Evolutionary conservation across 2,113 vertebrate species (phyloP).

Genomic region (Morone saxatilis): DNA sequence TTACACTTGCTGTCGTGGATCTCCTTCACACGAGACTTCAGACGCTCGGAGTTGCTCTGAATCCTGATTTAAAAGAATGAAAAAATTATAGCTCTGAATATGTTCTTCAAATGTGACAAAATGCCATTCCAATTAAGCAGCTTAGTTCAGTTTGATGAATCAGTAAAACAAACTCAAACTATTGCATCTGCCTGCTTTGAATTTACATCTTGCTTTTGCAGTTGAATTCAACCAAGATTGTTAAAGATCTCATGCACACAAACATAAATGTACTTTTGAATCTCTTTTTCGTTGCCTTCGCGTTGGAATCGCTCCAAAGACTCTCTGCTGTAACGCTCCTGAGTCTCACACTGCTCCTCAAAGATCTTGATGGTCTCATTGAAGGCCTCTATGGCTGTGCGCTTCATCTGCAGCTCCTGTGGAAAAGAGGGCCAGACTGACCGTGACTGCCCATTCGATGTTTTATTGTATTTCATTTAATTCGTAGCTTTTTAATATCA

Average conservation of each 20-base stretch:
- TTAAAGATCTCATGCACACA: background rate
- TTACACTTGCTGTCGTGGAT: slow-evolving; percentile 95
- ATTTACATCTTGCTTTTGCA: background rate
- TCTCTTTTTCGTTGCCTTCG: slow-evolving; percentile 97
- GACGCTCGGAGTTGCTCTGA: slow-evolving; percentile 96
- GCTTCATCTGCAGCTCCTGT: slow-evolving; percentile 99
- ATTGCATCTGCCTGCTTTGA: background rate
- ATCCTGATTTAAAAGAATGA: slow-evolving; percentile 81
- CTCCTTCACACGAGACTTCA: slow-evolving; percentile 97
- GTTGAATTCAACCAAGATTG: background rate
- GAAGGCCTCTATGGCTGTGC: slow-evolving; percentile 98
- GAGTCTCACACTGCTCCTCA: slow-evolving; percentile 98
- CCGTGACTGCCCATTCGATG: background rate
- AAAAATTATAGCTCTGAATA: background rate
- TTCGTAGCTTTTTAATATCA: background rate
- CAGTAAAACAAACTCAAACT: too few relatives aligned
- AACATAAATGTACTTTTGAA: slow-evolving; percentile 88
- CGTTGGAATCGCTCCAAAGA: slow-evolving; percentile 97
- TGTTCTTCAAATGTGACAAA: background rate
- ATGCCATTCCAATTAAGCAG: too few relatives aligned
- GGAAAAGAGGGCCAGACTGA: background rate
- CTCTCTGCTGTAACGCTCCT: slow-evolving; percentile 98
- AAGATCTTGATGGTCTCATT: slow-evolving; percentile 99
- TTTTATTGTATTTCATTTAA: background rate
- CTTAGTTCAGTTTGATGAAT: too few relatives aligned